Percentiles rank a stretch among this genome's conserved stretches.
Conservation (phyloP, 2,797 vertebrate genomes). For the Cuculus canorus region DNA sequence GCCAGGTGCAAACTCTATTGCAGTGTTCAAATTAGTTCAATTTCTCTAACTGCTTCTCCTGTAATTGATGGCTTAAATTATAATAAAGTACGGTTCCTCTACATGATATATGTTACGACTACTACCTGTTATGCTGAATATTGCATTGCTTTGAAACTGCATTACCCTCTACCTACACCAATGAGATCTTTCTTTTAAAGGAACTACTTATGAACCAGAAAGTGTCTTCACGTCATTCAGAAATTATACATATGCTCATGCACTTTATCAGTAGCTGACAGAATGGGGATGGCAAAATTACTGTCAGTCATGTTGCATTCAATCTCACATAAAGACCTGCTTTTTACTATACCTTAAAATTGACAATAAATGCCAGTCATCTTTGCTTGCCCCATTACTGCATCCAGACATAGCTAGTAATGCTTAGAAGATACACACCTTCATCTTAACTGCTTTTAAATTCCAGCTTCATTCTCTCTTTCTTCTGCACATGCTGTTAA, state of each 20-base stretch:
- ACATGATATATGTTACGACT: slow-evolving; percentile 56
- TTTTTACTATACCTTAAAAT: slow-evolving; percentile 63
- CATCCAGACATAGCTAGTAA: slow-evolving; percentile 7
- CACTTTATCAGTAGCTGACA: slow-evolving; percentile 63
- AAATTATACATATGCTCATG: slow-evolving; percentile 68
- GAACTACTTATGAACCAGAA: slow-evolving; percentile 61
- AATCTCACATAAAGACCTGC: slow-evolving; percentile 65
- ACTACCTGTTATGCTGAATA: slow-evolving; percentile 60
- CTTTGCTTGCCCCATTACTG: slow-evolving; percentile 45
- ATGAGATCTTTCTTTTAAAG: slow-evolving; percentile 36
- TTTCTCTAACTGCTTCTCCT: slow-evolving; percentile 42
- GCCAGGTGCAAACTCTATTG: slow-evolving; percentile 63
- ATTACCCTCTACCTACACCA: background rate
- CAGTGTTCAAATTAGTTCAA: slow-evolving; percentile 65
- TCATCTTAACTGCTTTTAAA: slow-evolving; percentile 30
- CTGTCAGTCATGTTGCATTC: slow-evolving; percentile 62
- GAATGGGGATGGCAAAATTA: slow-evolving; percentile 64
- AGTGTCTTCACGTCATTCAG: slow-evolving; percentile 64
- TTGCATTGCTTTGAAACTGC: slow-evolving; percentile 60
- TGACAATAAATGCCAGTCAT: slow-evolving; percentile 63
- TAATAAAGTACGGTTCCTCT: slow-evolving; percentile 52
- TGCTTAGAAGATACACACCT: background rate
- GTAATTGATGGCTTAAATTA: slow-evolving; percentile 60
- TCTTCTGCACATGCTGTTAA: background rate
- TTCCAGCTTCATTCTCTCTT: background rate